Conservation (phyloP, 2,797 vertebrate genomes). For the Epinephelus awoara region DNA sequence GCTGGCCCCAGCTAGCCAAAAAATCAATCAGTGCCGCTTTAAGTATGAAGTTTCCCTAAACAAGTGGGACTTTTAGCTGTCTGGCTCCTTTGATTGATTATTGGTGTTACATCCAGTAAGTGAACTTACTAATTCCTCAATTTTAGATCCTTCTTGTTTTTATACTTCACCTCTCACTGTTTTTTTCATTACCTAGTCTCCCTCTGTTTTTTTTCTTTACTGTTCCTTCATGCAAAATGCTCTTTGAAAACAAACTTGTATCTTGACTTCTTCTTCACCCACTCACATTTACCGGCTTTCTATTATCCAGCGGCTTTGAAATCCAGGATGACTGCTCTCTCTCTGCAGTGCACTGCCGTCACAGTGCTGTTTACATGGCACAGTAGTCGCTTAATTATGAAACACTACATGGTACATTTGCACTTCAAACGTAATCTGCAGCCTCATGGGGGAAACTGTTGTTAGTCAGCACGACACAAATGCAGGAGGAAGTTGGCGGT, state of each 20-base stretch:
- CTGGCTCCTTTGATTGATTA: background rate
- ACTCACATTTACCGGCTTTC: background rate
- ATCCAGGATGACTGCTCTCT: background rate
- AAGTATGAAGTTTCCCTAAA: background rate
- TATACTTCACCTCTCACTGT: background rate
- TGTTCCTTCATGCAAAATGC: background rate
- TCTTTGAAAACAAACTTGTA: slow-evolving; percentile 1
- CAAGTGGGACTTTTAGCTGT: background rate
- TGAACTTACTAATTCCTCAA: background rate
- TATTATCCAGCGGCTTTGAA: background rate
- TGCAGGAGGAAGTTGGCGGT: background rate
- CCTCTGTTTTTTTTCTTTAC: background rate
- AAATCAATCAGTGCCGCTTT: background rate
- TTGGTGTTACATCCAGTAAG: background rate
- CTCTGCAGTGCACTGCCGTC: background rate
- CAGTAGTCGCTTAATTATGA: slow-evolving; percentile 49
- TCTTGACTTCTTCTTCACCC: background rate
- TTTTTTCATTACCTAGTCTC: background rate
- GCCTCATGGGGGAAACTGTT: slow-evolving; percentile 24
- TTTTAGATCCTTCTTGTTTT: background rate
- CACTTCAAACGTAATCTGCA: slow-evolving; percentile 39
- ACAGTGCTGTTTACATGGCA: background rate
- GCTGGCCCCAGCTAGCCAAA: no score
- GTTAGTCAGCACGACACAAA: slow-evolving; percentile 3
- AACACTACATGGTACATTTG: slow-evolving; percentile 35